phyloP scores from a whole-genome alignment of 2,797 vertebrate genomes.

The Sebastes steindachneri region DNA sequence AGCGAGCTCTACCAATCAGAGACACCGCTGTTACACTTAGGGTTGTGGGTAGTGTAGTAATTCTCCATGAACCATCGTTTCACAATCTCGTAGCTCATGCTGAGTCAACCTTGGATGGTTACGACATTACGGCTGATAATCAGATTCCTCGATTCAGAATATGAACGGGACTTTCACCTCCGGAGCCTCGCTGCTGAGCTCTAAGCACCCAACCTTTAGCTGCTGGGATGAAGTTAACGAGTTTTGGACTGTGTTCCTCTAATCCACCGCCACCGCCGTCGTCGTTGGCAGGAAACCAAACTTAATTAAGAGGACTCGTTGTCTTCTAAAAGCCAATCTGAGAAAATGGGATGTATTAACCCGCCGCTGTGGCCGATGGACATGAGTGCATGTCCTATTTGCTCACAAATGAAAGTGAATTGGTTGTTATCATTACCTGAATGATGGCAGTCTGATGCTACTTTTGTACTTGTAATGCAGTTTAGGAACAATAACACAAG shows the following conservation, averaged over 20 bases:
- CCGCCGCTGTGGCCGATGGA: not conserved
- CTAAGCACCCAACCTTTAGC: not conserved
- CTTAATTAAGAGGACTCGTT: slow-evolving; percentile 14
- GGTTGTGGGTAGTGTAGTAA: no score
- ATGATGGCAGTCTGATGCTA: not conserved
- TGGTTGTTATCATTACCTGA: not conserved
- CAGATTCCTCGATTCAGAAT: no score
- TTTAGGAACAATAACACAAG: not conserved
- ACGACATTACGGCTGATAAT: no score
- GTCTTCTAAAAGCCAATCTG: slow-evolving; percentile 19
- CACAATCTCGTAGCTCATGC: no score
- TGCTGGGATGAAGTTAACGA: not conserved
- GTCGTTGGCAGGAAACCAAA: not conserved
- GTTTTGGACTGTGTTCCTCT: not conserved
- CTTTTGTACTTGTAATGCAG: not conserved
- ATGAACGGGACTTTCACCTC: no score
- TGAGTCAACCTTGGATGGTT: no score
- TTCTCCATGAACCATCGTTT: no score
- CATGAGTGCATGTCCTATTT: not conserved
- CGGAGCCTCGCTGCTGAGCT: no score
- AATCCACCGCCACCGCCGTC: not conserved
- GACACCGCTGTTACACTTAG: no score
- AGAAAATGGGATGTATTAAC: slow-evolving; percentile 21
- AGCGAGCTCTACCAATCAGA: no score
- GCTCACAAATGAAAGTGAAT: not conserved